Evolutionary conservation across 2,113 vertebrate genomes (phyloP).

Genomic region (Vidua macroura): DNA sequence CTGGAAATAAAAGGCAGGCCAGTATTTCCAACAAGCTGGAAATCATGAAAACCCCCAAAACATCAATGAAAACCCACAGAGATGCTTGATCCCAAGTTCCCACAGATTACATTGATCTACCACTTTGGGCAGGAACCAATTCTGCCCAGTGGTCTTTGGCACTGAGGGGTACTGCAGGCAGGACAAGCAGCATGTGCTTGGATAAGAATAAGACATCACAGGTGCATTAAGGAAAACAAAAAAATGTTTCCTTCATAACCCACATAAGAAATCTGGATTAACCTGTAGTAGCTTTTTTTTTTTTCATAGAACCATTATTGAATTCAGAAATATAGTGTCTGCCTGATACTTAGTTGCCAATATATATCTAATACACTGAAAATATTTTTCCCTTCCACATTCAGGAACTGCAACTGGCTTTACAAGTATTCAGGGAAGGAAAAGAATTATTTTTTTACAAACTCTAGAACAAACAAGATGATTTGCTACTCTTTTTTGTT

Average conservation of each 20-base stretch:
- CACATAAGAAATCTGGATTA: neutral
- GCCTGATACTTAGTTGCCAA: neutral
- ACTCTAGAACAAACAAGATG: neutral
- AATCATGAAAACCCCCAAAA: neutral
- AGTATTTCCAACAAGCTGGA: neutral
- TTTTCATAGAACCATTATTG: neutral
- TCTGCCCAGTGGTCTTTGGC: neutral
- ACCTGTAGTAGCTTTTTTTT: neutral
- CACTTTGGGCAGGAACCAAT: neutral
- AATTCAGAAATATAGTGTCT: neutral
- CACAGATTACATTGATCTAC: neutral
- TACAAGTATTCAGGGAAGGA: accelerated
- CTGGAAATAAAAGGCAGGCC: neutral
- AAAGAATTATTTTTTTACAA: neutral
- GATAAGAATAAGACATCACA: neutral
- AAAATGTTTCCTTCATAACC: neutral
- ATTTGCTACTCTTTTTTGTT: neutral
- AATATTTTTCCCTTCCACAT: neutral
- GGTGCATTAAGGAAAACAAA: neutral
- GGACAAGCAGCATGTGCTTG: neutral
- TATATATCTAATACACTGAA: neutral
- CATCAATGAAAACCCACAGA: neutral
- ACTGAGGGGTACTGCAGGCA: neutral
- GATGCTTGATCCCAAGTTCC: neutral
- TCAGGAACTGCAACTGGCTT: neutral